A percentile compares a stretch with the other conserved stretches of the same genome.
These are phyloP conservation scores for Chaetura pelagica DNA, from an alignment of 2,113 vertebrate genomes.

Conservation along the genomic window DNA sequence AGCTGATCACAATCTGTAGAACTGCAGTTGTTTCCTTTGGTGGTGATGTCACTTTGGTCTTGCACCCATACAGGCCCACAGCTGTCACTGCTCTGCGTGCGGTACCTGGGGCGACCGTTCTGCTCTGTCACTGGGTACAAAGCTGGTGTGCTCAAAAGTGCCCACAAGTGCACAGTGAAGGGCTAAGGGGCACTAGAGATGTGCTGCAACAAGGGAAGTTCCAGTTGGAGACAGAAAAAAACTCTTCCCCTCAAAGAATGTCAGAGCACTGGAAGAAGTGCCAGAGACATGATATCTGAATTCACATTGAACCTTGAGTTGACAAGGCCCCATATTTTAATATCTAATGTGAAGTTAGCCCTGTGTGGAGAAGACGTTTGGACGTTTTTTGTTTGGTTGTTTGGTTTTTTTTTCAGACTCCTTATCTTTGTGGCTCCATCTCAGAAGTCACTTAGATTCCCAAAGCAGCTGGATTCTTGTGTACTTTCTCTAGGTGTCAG, in stretches of 20 bases:
- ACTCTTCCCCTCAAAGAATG: background rate
- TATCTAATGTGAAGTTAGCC: background rate
- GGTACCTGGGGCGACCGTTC: background rate
- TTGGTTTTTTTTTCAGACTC: background rate
- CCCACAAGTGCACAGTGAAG: background rate
- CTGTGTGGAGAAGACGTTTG: background rate
- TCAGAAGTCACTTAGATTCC: background rate
- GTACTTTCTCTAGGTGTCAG: background rate
- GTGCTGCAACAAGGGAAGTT: background rate
- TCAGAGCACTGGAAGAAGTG: background rate
- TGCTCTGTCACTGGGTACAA: background rate
- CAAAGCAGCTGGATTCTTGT: background rate
- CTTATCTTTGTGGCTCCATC: background rate
- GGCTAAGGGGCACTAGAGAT: background rate
- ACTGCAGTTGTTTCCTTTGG: background rate
- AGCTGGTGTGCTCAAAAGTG: background rate
- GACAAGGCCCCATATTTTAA: background rate
- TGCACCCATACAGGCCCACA: background rate
- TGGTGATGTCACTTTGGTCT: background rate
- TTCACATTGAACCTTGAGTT: background rate
- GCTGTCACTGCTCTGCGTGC: background rate
- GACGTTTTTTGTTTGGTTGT: too few relatives aligned
- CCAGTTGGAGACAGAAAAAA: background rate
- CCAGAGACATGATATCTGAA: background rate
- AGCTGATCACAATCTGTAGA: background rate